Conservation (phyloP, 2,113 vertebrate genomes). For the Porphyrio hochstetteri region DNA sequence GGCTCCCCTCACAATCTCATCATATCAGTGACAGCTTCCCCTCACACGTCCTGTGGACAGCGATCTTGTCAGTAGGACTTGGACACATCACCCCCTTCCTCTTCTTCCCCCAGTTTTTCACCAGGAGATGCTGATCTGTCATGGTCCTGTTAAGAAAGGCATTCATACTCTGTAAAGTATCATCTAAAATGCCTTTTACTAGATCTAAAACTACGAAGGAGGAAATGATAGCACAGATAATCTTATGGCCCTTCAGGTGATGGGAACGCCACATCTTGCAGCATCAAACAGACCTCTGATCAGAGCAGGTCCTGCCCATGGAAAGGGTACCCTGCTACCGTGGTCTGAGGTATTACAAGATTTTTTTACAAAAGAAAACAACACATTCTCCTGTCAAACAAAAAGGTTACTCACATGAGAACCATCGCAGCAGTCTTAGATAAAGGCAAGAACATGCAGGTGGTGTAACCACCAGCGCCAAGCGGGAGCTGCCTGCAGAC, state of each 20-base stretch:
- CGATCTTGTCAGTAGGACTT: background rate
- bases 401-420: background rate
- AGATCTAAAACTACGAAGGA: background rate
- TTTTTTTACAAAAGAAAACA: background rate
- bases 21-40: background rate
- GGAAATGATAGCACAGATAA: background rate
- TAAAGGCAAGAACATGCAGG: background rate
- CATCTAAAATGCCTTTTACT: background rate
- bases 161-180: background rate
- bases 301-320: background rate
- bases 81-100: background rate
- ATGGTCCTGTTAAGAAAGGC: background rate
- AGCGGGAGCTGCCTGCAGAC: background rate
- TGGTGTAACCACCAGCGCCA: no score
- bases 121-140: background rate
- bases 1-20: background rate
- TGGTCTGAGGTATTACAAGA: fast-evolving
- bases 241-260: background rate
- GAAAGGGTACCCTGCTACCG: background rate
- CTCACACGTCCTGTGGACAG: background rate
- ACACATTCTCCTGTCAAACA: background rate
- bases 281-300: background rate
- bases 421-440: fast-evolving
- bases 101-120: background rate
- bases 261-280: background rate